Evolutionary conservation across 2,888 invertebrate genomes (phyloP), one percentile per base, ranked within the genome.

Genomic region (Argyra leucocephala): DNA sequence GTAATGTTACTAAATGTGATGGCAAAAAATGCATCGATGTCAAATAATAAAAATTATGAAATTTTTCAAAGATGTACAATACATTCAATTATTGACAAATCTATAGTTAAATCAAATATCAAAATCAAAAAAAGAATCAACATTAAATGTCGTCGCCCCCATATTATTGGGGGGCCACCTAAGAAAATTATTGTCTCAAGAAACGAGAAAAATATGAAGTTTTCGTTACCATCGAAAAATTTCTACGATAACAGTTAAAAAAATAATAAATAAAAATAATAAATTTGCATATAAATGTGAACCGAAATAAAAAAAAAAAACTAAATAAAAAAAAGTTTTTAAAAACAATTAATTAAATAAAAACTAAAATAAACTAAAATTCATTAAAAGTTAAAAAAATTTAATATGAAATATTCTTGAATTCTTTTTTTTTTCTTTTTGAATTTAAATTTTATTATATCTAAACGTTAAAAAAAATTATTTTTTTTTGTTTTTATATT

Each of bases 1-100:
- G 48, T 48, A 73, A 79, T 79, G 79, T 76, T 78, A 72, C 75
- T 72, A 72, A 70, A 74, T 76, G 76, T 79, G 72, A 79, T 79
- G 79, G 79, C 79, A 76, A 73, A 79, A 74, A 78, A 78, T 78
- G 78, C 78, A 77, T 61, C 61, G n/a, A 66, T 64, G 67, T 65
- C 59, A 63, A 70, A 65, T 66, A 64, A 63, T 64, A 66, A 61
- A 67, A 66, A 48, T 62, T 66, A 67, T 64, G 67, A 66, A 66
- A 63, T 63, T 63, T 67, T 37, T 70, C 70, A 71, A 69, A 75
- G 74, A 74, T 72, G 71, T 68, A 66, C 65, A 68, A 67, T 68
- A 68, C 67, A 67, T 67, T 62, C 64, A 65, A 63, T 66, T 64
- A 21, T 48, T 61, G 9, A n/a, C 18, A 61, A 31, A 12, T 61